Conservation (phyloP, 37 sponge, comb jelly and placozoan species). For the Aphrocallistes beatrix region DNA sequence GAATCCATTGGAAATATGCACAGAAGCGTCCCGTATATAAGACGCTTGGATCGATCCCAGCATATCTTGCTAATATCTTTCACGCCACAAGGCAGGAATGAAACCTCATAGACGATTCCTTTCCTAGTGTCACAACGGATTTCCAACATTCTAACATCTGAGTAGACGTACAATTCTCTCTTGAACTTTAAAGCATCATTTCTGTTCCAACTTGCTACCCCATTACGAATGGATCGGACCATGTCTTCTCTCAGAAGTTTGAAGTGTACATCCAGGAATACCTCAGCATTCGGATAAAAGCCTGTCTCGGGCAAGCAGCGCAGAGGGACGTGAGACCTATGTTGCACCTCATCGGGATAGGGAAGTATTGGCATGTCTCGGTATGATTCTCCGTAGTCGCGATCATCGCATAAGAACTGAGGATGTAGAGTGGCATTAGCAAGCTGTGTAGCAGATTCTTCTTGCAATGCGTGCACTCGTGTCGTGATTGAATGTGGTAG, state of each 20-base stretch:
- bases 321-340: background rate
- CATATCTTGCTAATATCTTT: conserved; percentile 19
- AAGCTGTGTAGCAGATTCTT: background rate
- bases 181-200: background rate
- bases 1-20: conserved; percentile 24
- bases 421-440: background rate
- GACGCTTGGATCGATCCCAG: conserved; percentile 58
- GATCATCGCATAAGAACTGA: background rate
- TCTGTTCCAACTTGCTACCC: conserved; percentile 31
- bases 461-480: background rate
- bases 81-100: conserved; percentile 32
- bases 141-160: conserved; percentile 29
- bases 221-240: conserved; percentile 59
- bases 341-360: background rate
- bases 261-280: conserved; percentile 74
- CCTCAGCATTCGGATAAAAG: conserved; percentile 45
- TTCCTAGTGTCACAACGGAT: background rate
- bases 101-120: conserved; percentile 41
- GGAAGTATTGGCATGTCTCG: background rate
- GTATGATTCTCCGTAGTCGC: background rate
- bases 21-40: conserved; percentile 67
- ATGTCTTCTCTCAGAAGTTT: conserved; percentile 77
- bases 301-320: conserved; percentile 25
- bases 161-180: conserved; percentile 49
- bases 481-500: background rate